A percentile compares a stretch with the other conserved stretches of the same genome.
Evolutionary conservation across 2,113 vertebrate genomes (phyloP).

Genomic region (Tonatia bakeri): DNA sequence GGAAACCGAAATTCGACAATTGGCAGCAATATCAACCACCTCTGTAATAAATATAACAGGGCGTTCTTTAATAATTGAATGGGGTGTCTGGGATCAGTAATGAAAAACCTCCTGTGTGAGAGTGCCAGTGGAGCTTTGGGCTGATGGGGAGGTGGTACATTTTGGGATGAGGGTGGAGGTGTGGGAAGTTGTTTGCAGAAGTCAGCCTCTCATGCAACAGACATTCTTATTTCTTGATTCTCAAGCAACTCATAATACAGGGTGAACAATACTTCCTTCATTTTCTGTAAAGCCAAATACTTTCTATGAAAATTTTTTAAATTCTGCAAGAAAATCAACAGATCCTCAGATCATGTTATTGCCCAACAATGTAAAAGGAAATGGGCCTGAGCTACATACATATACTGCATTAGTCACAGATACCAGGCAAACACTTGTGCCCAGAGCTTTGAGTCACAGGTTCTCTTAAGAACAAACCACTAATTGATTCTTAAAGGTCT

Average conservation of each 20-base stretch:
- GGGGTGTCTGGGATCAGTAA: constrained; percentile 71
- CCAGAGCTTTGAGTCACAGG: background rate
- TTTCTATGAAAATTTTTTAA: background rate
- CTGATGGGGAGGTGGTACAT: background rate
- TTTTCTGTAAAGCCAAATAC: background rate
- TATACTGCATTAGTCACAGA: background rate
- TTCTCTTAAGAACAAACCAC: background rate
- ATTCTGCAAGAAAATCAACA: constrained; percentile 38
- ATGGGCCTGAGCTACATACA: background rate
- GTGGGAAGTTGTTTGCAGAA: background rate
- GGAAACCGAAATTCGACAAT: constrained; percentile 80
- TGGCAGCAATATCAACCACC: constrained; percentile 75
- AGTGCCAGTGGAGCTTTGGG: background rate
- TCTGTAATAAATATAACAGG: constrained; percentile 82
- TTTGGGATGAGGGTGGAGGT: background rate
- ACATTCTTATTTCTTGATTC: constrained; percentile 28
- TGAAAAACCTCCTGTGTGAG: constrained; percentile 69
- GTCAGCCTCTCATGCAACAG: background rate
- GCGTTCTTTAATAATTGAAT: constrained; percentile 80
- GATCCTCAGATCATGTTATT: background rate
- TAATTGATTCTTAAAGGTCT: background rate
- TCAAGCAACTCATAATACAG: background rate
- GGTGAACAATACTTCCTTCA: background rate
- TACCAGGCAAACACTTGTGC: background rate
- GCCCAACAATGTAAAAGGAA: background rate